Conservation (phyloP, 2,113 vertebrate species). For the Pluvianellus socialis region DNA sequence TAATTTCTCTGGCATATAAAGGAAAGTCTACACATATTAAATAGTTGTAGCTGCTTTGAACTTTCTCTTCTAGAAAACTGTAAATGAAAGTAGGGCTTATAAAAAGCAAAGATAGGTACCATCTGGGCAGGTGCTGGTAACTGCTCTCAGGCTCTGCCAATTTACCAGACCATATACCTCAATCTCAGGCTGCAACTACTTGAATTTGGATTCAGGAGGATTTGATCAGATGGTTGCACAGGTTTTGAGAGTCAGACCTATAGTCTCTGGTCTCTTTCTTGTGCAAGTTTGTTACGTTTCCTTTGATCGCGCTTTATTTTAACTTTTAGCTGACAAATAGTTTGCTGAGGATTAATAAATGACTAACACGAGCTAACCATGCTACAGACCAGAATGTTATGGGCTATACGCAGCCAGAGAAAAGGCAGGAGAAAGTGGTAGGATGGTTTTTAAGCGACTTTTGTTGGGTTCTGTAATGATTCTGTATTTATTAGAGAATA, state of each 20-base stretch:
- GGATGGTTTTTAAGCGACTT: not conserved
- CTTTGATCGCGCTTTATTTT: not conserved
- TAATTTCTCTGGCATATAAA: constrained; percentile 51
- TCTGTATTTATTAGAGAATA: not conserved
- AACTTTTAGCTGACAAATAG: constrained; percentile 7
- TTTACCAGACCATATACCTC: constrained; percentile 43
- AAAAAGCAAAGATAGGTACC: constrained; percentile 58
- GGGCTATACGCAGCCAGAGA: not conserved
- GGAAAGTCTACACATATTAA: constrained; percentile 53
- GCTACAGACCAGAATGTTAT: not conserved
- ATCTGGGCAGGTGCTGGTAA: constrained; percentile 64
- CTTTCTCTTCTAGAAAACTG: constrained; percentile 56
- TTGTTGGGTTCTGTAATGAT: not conserved
- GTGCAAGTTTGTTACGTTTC: not conserved
- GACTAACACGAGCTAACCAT: not conserved
- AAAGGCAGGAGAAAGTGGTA: not conserved
- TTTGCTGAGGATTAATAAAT: constrained; percentile 33
- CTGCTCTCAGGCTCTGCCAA: constrained; percentile 48
- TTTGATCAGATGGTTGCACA: constrained; percentile 8
- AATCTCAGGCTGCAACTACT: not conserved
- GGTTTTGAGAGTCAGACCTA: not conserved
- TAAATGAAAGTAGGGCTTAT: constrained; percentile 59
- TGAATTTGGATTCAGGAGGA: constrained; percentile 1
- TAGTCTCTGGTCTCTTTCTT: not conserved
- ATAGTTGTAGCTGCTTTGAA: constrained; percentile 55